Evolutionary conservation across 1,140 invertebrate genomes (phyloP).

Genomic region (Bombus polaris): DNA sequence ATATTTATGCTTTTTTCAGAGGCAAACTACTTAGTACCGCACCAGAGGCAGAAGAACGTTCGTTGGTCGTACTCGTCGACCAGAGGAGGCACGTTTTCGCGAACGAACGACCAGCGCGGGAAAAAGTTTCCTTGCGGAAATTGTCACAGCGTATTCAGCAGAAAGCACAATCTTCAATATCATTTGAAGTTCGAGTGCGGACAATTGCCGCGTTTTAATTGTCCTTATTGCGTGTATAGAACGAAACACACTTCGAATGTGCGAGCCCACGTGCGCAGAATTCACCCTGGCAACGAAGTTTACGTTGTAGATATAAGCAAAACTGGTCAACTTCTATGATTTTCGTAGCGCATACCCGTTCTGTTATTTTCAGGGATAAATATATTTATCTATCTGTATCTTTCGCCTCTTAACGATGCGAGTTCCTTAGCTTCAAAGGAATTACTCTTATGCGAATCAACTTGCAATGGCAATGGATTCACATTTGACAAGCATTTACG

Average conservation of each 20-base stretch:
- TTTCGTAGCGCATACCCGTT: background rate
- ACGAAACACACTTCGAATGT: conserved; percentile 69
- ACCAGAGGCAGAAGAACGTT: background rate
- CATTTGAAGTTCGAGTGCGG: conserved; percentile 87
- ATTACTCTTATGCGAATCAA: too few species aligned
- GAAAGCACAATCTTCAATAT: conserved; percentile 76
- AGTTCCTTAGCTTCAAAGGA: too few species aligned
- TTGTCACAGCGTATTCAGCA: conserved; percentile 3
- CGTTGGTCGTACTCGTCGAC: background rate
- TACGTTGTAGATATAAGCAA: conserved; percentile 70
- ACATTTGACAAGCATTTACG: background rate
- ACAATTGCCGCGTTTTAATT: conserved; percentile 85
- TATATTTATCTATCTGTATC: too few species aligned
- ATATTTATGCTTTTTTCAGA: conserved; percentile 48
- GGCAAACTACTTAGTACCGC: background rate
- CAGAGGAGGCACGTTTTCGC: background rate
- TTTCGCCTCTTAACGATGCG: background rate
- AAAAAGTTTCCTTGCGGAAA: conserved; percentile 22
- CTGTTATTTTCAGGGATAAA: background rate
- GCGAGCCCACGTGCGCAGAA: conserved; percentile 77
- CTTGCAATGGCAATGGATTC: background rate
- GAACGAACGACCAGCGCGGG: background rate
- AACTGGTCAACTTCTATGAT: conserved; percentile 25
- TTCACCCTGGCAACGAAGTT: conserved; percentile 86
- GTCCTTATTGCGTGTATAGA: conserved; percentile 80